phyloP scores from a whole-genome alignment of 2,888 invertebrate genomes.

The Entomobrya multifasciata region DNA sequence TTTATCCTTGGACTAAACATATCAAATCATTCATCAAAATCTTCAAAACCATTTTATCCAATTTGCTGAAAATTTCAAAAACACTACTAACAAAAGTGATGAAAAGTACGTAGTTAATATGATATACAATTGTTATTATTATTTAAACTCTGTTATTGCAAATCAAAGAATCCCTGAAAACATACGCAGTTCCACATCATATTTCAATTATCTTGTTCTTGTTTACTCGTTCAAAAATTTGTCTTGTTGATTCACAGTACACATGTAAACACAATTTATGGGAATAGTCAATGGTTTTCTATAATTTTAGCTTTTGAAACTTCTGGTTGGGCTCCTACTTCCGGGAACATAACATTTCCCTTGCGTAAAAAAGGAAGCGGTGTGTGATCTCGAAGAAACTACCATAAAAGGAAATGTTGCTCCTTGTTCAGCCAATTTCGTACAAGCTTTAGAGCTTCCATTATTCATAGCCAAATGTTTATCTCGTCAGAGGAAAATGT shows the following conservation, averaged over 20 bases:
- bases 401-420: conserved; percentile 62
- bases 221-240: neutral
- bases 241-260: neutral
- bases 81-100: no score
- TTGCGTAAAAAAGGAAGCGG: neutral
- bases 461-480: conserved; percentile 24
- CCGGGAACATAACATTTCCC: neutral
- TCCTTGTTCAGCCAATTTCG: conserved; percentile 8
- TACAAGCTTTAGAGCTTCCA: neutral
- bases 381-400: conserved; percentile 13
- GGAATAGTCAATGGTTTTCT: no score
- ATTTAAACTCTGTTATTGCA: no score
- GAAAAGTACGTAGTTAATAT: no score
- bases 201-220: neutral
- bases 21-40: no score
- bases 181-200: neutral
- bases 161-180: no score
- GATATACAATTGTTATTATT: no score
- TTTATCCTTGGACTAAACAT: no score
- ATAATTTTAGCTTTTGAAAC: neutral
- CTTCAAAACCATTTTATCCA: no score
- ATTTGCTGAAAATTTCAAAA: no score
- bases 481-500: neutral
- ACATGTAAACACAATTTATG: neutral
- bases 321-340: neutral